phyloP scores from a whole-genome alignment of 2,797 vertebrate species.

The Acipenser transmontanus region DNA sequence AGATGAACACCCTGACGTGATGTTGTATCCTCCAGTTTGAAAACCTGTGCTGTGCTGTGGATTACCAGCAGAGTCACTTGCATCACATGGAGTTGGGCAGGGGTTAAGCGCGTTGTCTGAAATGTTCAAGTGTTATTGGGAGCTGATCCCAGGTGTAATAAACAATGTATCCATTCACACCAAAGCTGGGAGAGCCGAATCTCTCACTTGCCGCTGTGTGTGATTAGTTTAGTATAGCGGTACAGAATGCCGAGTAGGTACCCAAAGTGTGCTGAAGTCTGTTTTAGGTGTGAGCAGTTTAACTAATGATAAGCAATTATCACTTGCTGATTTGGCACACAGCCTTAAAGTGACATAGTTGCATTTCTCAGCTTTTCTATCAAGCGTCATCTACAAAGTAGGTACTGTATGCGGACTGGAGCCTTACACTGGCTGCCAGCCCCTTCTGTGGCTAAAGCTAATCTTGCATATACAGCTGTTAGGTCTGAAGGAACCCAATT shows the following conservation, averaged over 20 bases:
- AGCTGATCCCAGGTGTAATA: not conserved
- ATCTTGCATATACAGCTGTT: not conserved
- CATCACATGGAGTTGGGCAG: too few species aligned
- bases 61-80: too few species aligned
- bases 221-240: too few species aligned
- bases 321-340: not conserved
- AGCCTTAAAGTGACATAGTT: not conserved
- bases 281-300: not conserved
- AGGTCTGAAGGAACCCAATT: too few species aligned
- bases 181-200: not conserved
- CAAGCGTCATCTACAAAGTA: too few species aligned
- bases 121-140: too few species aligned
- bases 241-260: not conserved
- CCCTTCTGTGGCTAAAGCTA: not conserved
- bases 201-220: not conserved
- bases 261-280: not conserved
- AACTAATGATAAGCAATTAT: not conserved
- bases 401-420: too few species aligned
- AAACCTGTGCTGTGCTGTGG: too few species aligned
- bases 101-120: too few species aligned
- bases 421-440: not conserved
- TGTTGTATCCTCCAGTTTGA: too few species aligned
- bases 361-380: too few species aligned
- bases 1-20: too few species aligned
- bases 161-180: not conserved